Evolutionary conservation across 2,888 invertebrate species (phyloP).

Genomic region (Apamea monoglypha): DNA sequence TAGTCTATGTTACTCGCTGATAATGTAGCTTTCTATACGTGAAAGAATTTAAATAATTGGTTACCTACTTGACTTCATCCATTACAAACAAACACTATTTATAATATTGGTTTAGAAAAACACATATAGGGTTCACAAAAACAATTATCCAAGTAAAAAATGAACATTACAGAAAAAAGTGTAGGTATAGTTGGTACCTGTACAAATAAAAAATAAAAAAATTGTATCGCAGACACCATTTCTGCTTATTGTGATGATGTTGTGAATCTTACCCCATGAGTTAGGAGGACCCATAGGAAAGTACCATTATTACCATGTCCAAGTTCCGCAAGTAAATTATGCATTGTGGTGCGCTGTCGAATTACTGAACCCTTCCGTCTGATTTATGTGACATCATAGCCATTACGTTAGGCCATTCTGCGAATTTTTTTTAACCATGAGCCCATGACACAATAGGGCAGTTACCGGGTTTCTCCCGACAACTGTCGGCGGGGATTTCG

Average conservation of each 20-base stretch:
- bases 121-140: neutral
- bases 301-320: slow-evolving; percentile 21
- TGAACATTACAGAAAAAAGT: neutral
- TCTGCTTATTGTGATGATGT: neutral
- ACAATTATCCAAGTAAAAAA: neutral
- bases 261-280: neutral
- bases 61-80: neutral
- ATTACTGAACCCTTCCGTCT: slow-evolving; percentile 67
- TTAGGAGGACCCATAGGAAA: neutral
- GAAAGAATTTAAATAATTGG: neutral
- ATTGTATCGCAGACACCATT: neutral
- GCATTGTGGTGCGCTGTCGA: slow-evolving; percentile 62
- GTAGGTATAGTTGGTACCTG: neutral
- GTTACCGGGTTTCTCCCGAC: slow-evolving; percentile 61
- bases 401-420: slow-evolving; percentile 55
- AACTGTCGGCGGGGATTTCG: slow-evolving; percentile 63
- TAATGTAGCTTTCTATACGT: neutral
- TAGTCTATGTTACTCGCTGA: too few relatives aligned
- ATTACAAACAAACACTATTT: neutral
- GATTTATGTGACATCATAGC: slow-evolving; percentile 72
- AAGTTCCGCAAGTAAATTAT: slow-evolving; percentile 66
- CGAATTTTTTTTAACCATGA: slow-evolving; percentile 60
- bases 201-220: neutral
- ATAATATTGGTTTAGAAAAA: too few relatives aligned
- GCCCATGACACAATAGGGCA: slow-evolving; percentile 64